These are phyloP conservation scores for Heliconius congener DNA, from an alignment of 1,140 invertebrate genomes.

Conservation along the genomic window DNA sequence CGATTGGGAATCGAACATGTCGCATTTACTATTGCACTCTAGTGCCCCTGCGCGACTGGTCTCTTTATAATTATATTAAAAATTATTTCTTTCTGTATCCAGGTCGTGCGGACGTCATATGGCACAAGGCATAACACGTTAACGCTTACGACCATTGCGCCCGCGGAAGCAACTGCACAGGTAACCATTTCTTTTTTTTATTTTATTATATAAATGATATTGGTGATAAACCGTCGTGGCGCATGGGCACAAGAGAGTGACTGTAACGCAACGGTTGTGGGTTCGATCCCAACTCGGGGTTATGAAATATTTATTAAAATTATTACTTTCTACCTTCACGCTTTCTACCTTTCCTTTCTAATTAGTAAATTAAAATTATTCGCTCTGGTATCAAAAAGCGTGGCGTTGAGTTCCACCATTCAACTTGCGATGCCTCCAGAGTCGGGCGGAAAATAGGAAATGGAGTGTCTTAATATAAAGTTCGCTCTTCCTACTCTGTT, in stretches of 20 bases:
- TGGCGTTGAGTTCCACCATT: neutral
- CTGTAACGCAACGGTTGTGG: too few relatives aligned
- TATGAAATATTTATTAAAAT: too few relatives aligned
- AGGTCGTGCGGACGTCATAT: conserved; percentile 70
- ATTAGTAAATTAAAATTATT: neutral
- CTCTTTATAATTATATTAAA: neutral
- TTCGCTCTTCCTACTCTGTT: neutral
- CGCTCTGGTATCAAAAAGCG: neutral
- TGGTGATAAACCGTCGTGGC: too few relatives aligned
- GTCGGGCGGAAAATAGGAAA: neutral
- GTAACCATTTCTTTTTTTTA: conserved; percentile 25
- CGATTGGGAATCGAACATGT: too few relatives aligned
- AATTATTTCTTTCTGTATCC: neutral
- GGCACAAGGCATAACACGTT: conserved; percentile 66
- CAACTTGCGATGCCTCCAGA: neutral
- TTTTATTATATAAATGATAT: too few relatives aligned
- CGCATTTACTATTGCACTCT: too few relatives aligned
- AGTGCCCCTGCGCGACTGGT: too few relatives aligned
- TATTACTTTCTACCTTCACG: too few relatives aligned
- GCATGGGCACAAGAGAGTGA: too few relatives aligned
- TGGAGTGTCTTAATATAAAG: neutral
- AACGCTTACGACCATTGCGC: conserved; percentile 64
- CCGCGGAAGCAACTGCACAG: conserved; percentile 52
- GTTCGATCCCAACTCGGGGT: too few relatives aligned
- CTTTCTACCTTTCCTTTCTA: too few relatives aligned